Percentiles rank a stretch among this genome's conserved stretches.
These are phyloP conservation scores for Acropora tenuis DNA, from an alignment of 64 coral and sea anemone genomes.

Conservation along the genomic window DNA sequence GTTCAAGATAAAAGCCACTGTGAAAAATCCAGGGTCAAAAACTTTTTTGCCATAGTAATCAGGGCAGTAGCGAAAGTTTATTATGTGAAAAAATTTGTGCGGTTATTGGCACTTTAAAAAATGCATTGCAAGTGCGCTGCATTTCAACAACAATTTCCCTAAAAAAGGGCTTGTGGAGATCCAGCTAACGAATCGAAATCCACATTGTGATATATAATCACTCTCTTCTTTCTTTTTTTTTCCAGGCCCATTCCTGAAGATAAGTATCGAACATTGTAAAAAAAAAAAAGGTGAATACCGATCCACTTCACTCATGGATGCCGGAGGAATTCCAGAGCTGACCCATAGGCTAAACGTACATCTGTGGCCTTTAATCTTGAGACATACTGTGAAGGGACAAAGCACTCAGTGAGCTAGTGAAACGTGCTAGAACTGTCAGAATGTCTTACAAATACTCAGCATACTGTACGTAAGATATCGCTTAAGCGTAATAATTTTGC, in stretches of 20 bases:
- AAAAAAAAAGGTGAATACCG: not conserved
- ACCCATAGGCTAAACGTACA: not conserved
- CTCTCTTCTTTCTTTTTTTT: not conserved
- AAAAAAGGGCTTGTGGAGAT: too few species aligned
- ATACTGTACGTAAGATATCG: not conserved
- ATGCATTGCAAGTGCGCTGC: too few species aligned
- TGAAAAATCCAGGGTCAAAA: too few species aligned
- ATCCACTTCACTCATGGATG: not conserved
- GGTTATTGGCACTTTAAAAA: too few species aligned
- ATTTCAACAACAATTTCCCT: too few species aligned
- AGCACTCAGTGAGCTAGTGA: not conserved
- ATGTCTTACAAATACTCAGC: not conserved
- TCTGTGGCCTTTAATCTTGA: not conserved
- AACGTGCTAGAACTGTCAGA: too few species aligned
- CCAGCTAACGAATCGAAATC: not conserved
- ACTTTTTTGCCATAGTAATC: too few species aligned
- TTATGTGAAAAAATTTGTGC: too few species aligned
- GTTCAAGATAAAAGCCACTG: too few species aligned
- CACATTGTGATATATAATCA: too few species aligned
- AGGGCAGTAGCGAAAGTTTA: too few species aligned
- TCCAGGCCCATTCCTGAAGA: slow-evolving; percentile 41
- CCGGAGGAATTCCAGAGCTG: not conserved
- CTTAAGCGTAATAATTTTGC: not conserved
- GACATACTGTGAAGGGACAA: not conserved
- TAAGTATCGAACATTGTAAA: slow-evolving; percentile 40